A percentile compares a stretch with the other conserved stretches of the same genome.
phyloP scores from a whole-genome alignment of 2,113 vertebrate species.

The Zapornia atra region DNA sequence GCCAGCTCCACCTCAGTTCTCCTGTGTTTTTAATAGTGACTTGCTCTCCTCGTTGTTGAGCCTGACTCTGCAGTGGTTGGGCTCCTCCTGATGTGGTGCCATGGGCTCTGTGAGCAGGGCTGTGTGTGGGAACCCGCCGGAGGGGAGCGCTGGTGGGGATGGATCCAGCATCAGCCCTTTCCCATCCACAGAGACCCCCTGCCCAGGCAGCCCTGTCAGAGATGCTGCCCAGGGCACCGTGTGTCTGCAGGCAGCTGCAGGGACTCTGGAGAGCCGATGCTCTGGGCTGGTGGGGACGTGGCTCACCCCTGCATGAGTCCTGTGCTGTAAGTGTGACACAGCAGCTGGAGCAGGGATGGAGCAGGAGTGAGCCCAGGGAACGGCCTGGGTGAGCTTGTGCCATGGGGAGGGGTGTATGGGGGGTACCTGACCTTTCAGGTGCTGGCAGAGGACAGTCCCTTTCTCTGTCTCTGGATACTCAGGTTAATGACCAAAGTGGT shows the following conservation, averaged over 20 bases:
- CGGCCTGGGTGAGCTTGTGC: no score
- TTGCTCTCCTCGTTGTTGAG: slow-evolving; percentile 14
- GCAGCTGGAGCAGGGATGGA: neutral
- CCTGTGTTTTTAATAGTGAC: neutral
- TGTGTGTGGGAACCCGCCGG: neutral
- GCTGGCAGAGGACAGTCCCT: neutral
- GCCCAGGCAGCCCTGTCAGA: fast-evolving
- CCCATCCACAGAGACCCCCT: neutral
- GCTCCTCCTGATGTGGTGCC: neutral
- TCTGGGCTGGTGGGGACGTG: neutral
- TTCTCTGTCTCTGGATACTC: neutral
- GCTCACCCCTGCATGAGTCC: neutral
- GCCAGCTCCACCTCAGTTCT: neutral
- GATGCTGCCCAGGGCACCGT: fast-evolving
- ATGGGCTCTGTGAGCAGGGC: neutral
- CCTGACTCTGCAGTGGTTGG: neutral
- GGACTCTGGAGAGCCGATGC: neutral
- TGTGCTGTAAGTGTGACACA: fast-evolving
- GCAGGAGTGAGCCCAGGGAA: neutral
- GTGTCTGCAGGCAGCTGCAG: fast-evolving
- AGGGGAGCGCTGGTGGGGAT: neutral
- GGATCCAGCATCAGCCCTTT: neutral
- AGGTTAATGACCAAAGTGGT: neutral
- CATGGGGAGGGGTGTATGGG: neutral
- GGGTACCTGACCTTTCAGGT: neutral